Percentiles rank a stretch among this genome's conserved stretches.
phyloP scores from a whole-genome alignment of 2,888 invertebrate genomes.

The Epinotia brunnichana region DNA sequence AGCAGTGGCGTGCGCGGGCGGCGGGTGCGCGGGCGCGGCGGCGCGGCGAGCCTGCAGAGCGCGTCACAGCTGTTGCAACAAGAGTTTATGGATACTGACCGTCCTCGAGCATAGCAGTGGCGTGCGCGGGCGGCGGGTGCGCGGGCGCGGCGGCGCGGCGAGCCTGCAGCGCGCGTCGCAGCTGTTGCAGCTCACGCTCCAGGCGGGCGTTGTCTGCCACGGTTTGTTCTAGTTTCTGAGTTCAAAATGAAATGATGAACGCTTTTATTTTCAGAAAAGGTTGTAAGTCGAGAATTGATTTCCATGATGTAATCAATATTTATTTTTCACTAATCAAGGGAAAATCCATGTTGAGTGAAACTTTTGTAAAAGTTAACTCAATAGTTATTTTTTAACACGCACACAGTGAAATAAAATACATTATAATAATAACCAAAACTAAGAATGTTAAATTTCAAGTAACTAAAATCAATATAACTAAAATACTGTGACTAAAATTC shows the following conservation, averaged over 20 bases:
- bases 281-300: neutral
- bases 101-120: too few species aligned
- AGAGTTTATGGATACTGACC: too few species aligned
- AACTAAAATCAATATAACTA: neutral
- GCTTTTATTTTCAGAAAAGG: neutral
- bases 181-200: slow-evolving; percentile 88
- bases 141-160: too few species aligned
- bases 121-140: too few species aligned
- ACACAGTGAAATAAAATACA: neutral
- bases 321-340: neutral
- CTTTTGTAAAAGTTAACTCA: neutral
- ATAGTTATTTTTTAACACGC: neutral
- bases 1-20: too few species aligned
- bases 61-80: too few species aligned
- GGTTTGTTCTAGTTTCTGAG: slow-evolving; percentile 91
- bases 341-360: neutral
- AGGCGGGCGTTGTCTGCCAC: slow-evolving; percentile 94
- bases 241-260: neutral
- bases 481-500: neutral
- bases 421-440: neutral
- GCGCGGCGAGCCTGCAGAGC: too few species aligned
- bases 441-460: neutral
- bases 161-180: too few species aligned
- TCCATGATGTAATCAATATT: neutral
- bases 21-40: too few species aligned